phyloP scores from a whole-genome alignment of 1,140 invertebrate species.

The Trissolcus basalis region DNA sequence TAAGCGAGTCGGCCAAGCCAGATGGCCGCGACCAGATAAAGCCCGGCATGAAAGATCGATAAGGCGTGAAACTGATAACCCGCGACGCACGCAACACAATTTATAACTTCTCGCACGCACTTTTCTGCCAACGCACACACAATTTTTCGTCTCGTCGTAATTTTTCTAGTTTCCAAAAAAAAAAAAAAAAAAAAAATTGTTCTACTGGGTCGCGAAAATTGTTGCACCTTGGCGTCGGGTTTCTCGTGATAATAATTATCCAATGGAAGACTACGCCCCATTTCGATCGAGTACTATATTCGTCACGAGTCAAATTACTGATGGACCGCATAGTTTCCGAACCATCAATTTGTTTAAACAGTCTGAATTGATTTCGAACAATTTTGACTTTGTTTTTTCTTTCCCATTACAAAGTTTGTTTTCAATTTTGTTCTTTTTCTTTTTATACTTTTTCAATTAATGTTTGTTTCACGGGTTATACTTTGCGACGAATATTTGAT shows the following conservation, averaged over 20 bases:
- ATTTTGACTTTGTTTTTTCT: background rate
- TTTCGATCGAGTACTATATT: conserved; percentile 42
- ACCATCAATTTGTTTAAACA: too few relatives aligned
- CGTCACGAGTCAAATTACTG: conserved; percentile 27
- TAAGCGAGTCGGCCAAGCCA: conserved; percentile 32
- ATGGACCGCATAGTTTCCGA: background rate
- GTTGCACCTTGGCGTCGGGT: background rate
- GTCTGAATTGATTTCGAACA: too few relatives aligned
- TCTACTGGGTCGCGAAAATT: background rate
- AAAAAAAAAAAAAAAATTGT: too few relatives aligned
- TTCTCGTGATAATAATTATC: conserved; percentile 8
- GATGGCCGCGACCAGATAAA: conserved; percentile 40
- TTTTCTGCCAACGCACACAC: background rate
- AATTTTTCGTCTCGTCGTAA: background rate
- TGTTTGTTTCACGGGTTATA: background rate
- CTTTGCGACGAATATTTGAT: conserved; percentile 18
- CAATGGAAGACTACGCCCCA: conserved; percentile 42
- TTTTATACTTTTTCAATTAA: background rate
- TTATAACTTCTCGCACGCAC: conserved; percentile 12
- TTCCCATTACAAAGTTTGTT: too few relatives aligned
- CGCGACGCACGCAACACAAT: conserved; percentile 27
- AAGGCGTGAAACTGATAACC: conserved; percentile 48
- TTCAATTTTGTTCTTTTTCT: too few relatives aligned
- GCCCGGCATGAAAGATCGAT: conserved; percentile 40
- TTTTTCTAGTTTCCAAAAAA: too few relatives aligned